A percentile compares a stretch with the other conserved stretches of the same genome.
Evolutionary conservation across 2,888 invertebrate species (phyloP).

Genomic region (Lasioglossum figueresi): DNA sequence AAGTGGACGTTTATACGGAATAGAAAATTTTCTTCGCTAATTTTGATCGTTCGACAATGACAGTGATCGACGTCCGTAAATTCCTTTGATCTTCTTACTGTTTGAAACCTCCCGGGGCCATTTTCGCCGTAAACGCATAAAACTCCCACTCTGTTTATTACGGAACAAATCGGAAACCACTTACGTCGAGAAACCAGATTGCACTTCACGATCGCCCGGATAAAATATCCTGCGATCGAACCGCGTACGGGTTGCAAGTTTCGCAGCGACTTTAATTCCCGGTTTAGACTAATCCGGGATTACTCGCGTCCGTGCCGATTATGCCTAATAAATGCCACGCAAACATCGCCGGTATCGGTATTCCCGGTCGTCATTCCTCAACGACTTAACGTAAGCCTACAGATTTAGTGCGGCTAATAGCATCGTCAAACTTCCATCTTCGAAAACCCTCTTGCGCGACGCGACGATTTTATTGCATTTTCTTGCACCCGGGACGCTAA

Average conservation of each 20-base stretch:
- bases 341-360: conserved; percentile 11
- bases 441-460: background rate
- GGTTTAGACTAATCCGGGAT: conserved; percentile 23
- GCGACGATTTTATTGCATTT: conserved; percentile 16
- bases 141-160: background rate
- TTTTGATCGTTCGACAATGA: background rate
- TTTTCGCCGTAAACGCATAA: background rate
- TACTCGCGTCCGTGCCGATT: conserved; percentile 24
- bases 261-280: conserved; percentile 3
- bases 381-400: conserved; percentile 30
- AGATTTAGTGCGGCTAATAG: conserved; percentile 27
- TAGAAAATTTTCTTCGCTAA: background rate
- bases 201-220: conserved; percentile 6
- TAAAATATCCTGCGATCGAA: background rate
- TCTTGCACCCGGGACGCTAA: background rate
- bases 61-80: background rate
- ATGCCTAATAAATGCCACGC: conserved; percentile 19
- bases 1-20: too few species aligned
- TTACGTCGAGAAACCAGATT: conserved; percentile 16
- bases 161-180: conserved; percentile 4
- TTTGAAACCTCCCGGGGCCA: background rate
- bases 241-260: background rate
- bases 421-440: conserved; percentile 9
- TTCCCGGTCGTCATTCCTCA: conserved; percentile 8
- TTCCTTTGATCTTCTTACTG: background rate